These are phyloP conservation scores for Hymenochirus boettgeri DNA, from an alignment of 2,113 vertebrate species.

Conservation along the genomic window DNA sequence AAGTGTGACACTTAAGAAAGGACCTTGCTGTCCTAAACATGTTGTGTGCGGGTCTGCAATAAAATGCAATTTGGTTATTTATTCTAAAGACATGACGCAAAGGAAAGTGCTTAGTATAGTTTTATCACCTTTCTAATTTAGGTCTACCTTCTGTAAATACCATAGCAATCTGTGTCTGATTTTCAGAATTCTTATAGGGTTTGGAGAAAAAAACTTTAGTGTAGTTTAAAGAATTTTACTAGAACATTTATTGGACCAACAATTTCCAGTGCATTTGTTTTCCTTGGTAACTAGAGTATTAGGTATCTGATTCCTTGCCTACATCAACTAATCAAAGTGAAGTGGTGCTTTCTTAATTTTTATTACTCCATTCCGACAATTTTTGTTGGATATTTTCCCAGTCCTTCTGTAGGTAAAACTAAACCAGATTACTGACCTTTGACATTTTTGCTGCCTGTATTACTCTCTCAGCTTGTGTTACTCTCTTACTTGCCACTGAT, in stretches of 20 bases:
- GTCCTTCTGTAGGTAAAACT: slow-evolving; percentile 19
- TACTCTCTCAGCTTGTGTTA: not conserved
- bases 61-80: no score
- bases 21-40: no score
- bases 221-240: slow-evolving; percentile 22
- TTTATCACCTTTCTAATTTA: slow-evolving; percentile 5
- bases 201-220: slow-evolving; percentile 31
- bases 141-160: slow-evolving; percentile 28
- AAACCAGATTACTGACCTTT: slow-evolving; percentile 32
- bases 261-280: slow-evolving; percentile 36
- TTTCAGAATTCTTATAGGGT: slow-evolving; percentile 22
- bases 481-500: no score
- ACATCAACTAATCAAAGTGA: slow-evolving; percentile 33
- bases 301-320: slow-evolving; percentile 39
- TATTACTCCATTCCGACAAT: slow-evolving; percentile 33
- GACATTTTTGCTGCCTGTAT: slow-evolving; percentile 21
- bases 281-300: slow-evolving; percentile 31
- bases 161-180: no score
- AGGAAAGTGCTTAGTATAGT: slow-evolving; percentile 11
- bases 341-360: slow-evolving; percentile 27
- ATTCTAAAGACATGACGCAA: no score
- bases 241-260: slow-evolving; percentile 33
- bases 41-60: no score
- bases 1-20: no score
- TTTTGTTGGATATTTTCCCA: slow-evolving; percentile 40